Conservation (phyloP, 2,888 invertebrate species). For the Uloborus plumipes region DNA sequence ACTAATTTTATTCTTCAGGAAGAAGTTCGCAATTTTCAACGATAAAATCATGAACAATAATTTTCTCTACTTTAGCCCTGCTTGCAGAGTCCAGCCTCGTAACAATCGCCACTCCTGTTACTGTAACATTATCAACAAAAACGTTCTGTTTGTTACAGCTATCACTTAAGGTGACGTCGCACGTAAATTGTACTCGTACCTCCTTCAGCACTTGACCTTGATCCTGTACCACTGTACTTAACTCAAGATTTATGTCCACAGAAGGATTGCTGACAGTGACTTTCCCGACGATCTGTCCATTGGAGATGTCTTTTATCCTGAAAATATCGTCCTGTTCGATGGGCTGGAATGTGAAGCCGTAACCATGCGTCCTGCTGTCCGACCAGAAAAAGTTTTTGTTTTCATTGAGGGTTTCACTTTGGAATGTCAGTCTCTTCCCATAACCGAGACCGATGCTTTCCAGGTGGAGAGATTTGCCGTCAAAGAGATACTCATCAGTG, state of each 20-base stretch:
- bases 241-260: background rate
- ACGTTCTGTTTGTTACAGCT: slow-evolving; percentile 18
- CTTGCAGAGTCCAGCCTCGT: background rate
- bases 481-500: slow-evolving; percentile 77
- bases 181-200: slow-evolving; percentile 28
- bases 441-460: slow-evolving; percentile 82
- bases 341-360: slow-evolving; percentile 80
- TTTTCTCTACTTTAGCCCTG: slow-evolving; percentile 28
- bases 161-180: slow-evolving; percentile 25
- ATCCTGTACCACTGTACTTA: slow-evolving; percentile 12
- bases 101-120: slow-evolving; percentile 15
- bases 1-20: slow-evolving; percentile 24
- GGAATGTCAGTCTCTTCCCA: slow-evolving; percentile 81
- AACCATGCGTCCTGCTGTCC: slow-evolving; percentile 81
- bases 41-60: slow-evolving; percentile 31
- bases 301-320: slow-evolving; percentile 34
- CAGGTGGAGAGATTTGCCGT: slow-evolving; percentile 78
- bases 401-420: slow-evolving; percentile 77
- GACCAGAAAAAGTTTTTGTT: slow-evolving; percentile 84
- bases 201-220: slow-evolving; percentile 29
- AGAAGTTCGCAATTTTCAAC: slow-evolving; percentile 27
- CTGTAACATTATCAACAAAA: slow-evolving; percentile 27
- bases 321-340: slow-evolving; percentile 80
- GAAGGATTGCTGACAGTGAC: slow-evolving; percentile 23
- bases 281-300: slow-evolving; percentile 17